Base-by-base conservation (phyloP, 2,113 vertebrate genomes). In the Riparia riparia region DNA sequence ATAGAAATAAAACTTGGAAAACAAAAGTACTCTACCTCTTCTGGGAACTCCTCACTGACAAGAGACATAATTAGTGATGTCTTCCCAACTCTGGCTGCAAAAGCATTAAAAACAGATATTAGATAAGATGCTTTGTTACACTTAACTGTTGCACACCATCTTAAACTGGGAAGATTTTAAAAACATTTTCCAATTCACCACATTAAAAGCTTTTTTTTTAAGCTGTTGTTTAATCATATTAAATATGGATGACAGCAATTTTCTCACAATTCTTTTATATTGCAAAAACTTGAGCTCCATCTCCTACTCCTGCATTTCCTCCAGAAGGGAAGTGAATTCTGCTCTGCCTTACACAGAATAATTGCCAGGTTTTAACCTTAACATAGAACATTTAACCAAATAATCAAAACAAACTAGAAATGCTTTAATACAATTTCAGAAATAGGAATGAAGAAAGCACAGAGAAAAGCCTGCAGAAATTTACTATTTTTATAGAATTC, bases 41-140 rank as follows among this genome's bases (percentile, higher is more conserved):
- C 99, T 64, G 99, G 99, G 96, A 99, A 99, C 98, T 99, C 99
- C 97, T 99, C 99, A 97, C 99, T 99, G 97, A 99, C 99, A 97
- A 99, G 98, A 60, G 99, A 99, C 99, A 99, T 99, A 87, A 99
- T 99, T 89, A 99, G 97, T 20, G 99, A 99, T 2, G 99, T 99
- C 98, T 99, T 99, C 96, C 99, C 99, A 97, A 99, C 99, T 98
- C 99, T 99, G 97, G 99, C 99, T 99, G 98, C 94, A 90, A 97
- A 97, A 92, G 94, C 39, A 92, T 98, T 71, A 97, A 95, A 93
- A 63, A 44, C 56, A 94, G n/a, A 41, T n/a, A 95, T 98, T 93
- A 98, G 70, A 86, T 24, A 58, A 82, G 71, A 74, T 44, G 32
- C 50, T 92, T 73, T 80, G 57, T 71, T 61, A 82, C 31, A 61